Percentiles rank a stretch among this genome's conserved stretches.
Evolutionary conservation across 2,888 invertebrate species (phyloP).

Genomic region (Conus canariensis): DNA sequence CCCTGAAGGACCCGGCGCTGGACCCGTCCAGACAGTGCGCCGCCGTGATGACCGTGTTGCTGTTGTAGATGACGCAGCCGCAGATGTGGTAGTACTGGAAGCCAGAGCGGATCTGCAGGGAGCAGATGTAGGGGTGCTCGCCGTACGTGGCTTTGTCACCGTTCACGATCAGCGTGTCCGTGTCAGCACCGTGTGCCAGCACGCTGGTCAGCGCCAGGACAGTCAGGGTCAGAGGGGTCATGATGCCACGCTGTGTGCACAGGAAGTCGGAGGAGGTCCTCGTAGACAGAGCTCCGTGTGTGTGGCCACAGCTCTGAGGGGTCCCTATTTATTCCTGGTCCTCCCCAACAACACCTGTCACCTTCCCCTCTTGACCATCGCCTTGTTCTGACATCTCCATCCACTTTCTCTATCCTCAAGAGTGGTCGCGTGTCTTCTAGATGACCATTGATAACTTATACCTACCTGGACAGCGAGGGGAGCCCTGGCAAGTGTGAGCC

Average conservation of each 20-base stretch:
- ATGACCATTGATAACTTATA: not conserved
- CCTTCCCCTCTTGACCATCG: not conserved
- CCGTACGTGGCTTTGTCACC: constrained; percentile 34
- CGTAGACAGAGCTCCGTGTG: not conserved
- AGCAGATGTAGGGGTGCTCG: constrained; percentile 43
- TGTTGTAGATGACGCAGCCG: constrained; percentile 37
- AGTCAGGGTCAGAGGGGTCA: not conserved
- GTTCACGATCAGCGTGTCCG: constrained; percentile 29
- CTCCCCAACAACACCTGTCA: not conserved
- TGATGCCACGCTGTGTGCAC: not conserved
- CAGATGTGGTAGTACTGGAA: constrained; percentile 37
- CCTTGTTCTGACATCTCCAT: not conserved
- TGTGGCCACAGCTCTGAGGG: not conserved
- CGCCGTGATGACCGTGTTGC: constrained; percentile 33
- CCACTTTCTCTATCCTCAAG: not conserved
- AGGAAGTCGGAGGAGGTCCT: not conserved
- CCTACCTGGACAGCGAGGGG: no score
- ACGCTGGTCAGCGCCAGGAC: not conserved
- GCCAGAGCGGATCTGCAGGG: constrained; percentile 30
- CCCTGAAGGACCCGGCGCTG: constrained; percentile 15
- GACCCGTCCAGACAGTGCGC: constrained; percentile 38
- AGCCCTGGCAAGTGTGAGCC: no score
- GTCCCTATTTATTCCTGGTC: not conserved
- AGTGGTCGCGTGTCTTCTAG: not conserved
- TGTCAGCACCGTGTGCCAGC: not conserved